A percentile compares a stretch with the other conserved stretches of the same genome.
phyloP scores from a whole-genome alignment of 2,113 vertebrate species.

The Xenotilapia flavipinnis region DNA sequence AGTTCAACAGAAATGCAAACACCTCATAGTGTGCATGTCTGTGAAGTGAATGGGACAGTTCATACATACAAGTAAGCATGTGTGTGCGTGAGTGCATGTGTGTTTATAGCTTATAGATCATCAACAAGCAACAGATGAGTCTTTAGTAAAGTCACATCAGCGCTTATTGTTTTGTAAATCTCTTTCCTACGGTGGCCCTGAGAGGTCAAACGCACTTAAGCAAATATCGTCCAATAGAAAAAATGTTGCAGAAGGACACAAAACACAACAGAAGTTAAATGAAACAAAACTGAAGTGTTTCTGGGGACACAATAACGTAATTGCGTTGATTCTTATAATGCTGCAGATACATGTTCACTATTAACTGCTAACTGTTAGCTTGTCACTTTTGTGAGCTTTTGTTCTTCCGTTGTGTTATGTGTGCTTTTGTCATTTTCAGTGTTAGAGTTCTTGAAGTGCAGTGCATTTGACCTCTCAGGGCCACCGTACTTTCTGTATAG shows the following conservation, averaged over 20 bases:
- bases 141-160: neutral
- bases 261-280: neutral
- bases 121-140: neutral
- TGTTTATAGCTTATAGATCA: neutral
- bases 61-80: neutral
- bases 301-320: neutral
- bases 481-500: neutral
- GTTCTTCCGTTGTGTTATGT: neutral
- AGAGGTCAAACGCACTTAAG: neutral
- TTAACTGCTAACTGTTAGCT: neutral
- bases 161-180: neutral
- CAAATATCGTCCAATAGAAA: neutral
- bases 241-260: neutral
- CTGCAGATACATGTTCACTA: neutral
- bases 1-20: conserved; percentile 44
- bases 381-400: neutral
- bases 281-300: neutral
- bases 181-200: neutral
- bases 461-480: neutral
- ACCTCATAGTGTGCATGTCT: conserved; percentile 28
- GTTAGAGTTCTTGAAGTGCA: neutral
- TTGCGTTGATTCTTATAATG: neutral
- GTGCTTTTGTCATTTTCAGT: neutral
- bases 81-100: neutral
- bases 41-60: conserved; percentile 12